A percentile compares a stretch with the other conserved stretches of the same genome.
phyloP scores from a whole-genome alignment of 2,797 vertebrate species.

The Manis crassicaudata region DNA sequence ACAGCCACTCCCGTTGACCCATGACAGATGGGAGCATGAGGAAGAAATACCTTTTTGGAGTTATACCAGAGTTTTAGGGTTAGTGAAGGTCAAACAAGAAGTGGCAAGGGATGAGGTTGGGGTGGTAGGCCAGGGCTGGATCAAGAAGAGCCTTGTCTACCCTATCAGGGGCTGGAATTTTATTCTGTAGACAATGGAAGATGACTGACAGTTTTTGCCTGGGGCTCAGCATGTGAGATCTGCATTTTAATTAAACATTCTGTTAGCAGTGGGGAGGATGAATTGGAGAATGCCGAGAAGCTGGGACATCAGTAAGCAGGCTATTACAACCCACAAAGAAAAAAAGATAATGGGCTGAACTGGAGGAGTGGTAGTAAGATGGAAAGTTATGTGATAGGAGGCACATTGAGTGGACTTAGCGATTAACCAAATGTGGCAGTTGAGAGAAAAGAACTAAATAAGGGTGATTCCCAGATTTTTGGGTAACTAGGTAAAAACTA shows the following conservation, averaged over 20 bases:
- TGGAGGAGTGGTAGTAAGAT: background rate
- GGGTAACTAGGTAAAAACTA: background rate
- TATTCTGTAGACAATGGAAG: constrained; percentile 62
- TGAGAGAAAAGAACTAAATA: background rate
- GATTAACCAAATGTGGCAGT: background rate
- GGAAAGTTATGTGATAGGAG: background rate
- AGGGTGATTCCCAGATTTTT: background rate
- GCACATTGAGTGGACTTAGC: background rate
- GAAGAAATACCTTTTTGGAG: background rate
- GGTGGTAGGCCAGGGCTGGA: constrained; percentile 7
- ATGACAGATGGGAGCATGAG: background rate
- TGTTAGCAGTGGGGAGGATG: constrained; percentile 52
- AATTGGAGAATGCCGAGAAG: constrained; percentile 45
- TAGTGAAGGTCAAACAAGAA: constrained; percentile 37
- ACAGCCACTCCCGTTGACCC: background rate
- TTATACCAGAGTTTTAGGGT: background rate
- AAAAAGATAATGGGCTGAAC: constrained; percentile 17
- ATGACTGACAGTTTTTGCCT: constrained; percentile 70
- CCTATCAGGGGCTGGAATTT: constrained; percentile 36
- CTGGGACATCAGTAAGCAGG: constrained; percentile 44
- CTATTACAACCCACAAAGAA: constrained; percentile 50
- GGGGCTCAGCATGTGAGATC: constrained; percentile 53
- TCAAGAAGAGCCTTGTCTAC: background rate
- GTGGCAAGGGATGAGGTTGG: background rate
- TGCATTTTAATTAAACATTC: constrained; percentile 76